Conservation (phyloP, 2,113 vertebrate genomes). For the Stegostoma tigrinum region DNA sequence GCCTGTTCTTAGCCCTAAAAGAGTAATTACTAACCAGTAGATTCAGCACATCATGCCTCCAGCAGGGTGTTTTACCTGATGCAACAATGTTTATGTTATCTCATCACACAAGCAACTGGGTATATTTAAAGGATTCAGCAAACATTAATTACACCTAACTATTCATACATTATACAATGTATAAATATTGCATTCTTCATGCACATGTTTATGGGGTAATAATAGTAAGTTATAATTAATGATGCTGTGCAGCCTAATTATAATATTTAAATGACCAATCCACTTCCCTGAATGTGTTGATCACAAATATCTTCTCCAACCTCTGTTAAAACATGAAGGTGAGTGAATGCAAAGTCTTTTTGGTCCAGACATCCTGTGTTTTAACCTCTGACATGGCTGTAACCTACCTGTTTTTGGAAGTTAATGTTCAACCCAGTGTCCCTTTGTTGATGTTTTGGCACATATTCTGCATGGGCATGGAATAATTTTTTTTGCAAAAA, state of each 20-base stretch:
- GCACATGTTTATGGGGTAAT: no score
- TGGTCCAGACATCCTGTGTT: background rate
- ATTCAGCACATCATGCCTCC: no score
- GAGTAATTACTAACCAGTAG: no score
- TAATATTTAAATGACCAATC: background rate
- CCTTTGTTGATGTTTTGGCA: background rate
- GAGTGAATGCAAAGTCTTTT: background rate
- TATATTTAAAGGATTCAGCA: no score
- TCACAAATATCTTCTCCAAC: background rate
- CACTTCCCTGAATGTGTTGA: background rate
- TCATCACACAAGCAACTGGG: no score
- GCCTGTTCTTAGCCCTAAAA: no score
- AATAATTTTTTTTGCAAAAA: background rate
- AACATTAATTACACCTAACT: no score
- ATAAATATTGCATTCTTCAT: no score
- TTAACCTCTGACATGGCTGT: background rate
- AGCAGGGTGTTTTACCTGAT: no score
- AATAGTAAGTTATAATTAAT: no score
- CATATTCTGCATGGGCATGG: background rate
- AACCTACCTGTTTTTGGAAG: background rate
- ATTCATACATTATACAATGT: no score
- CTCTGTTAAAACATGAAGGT: background rate
- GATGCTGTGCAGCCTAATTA: background rate
- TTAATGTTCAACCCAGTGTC: background rate
- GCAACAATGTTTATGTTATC: no score